phyloP scores from a whole-genome alignment of 1,140 invertebrate species.

The Trichogramma pretiosum region DNA sequence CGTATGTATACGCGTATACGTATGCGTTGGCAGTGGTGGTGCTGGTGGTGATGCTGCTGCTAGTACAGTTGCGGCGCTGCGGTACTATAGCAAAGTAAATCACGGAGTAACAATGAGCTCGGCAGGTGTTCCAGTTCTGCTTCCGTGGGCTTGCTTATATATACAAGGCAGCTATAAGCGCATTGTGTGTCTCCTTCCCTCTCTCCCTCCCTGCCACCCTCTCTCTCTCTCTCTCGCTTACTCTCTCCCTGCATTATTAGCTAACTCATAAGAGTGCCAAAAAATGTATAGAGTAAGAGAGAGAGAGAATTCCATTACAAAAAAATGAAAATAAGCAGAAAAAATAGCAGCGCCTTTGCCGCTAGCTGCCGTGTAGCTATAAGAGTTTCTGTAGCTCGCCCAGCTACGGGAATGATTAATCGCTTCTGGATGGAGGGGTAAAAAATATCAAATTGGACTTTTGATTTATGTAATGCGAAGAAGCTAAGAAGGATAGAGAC shows the following conservation, averaged over 20 bases:
- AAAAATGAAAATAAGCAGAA: background rate
- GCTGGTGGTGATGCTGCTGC: background rate
- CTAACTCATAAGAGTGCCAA: too few species aligned
- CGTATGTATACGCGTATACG: background rate
- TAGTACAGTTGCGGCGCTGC: background rate
- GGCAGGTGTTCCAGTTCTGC: slow-evolving; percentile 16
- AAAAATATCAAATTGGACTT: too few species aligned
- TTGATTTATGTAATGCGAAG: too few species aligned
- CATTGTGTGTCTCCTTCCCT: slow-evolving; percentile 7
- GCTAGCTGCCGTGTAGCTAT: too few species aligned
- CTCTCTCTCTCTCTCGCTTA: too few species aligned
- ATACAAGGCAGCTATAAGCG: background rate
- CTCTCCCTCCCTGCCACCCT: slow-evolving; percentile 2
- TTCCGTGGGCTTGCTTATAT: background rate
- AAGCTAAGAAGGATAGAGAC: too few species aligned
- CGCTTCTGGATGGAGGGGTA: too few species aligned
- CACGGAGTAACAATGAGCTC: slow-evolving; percentile 16
- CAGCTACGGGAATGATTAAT: too few species aligned
- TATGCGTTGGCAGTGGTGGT: background rate
- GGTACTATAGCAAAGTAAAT: slow-evolving; percentile 11
- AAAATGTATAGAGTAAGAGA: too few species aligned
- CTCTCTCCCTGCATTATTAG: background rate
- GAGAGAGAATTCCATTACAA: background rate
- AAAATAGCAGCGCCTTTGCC: background rate
- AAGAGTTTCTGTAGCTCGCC: too few species aligned